Percentiles rank a stretch among this genome's conserved stretches.
These are phyloP conservation scores for Alectoris magna DNA, from an alignment of 2,797 vertebrate species.

Conservation along the genomic window DNA sequence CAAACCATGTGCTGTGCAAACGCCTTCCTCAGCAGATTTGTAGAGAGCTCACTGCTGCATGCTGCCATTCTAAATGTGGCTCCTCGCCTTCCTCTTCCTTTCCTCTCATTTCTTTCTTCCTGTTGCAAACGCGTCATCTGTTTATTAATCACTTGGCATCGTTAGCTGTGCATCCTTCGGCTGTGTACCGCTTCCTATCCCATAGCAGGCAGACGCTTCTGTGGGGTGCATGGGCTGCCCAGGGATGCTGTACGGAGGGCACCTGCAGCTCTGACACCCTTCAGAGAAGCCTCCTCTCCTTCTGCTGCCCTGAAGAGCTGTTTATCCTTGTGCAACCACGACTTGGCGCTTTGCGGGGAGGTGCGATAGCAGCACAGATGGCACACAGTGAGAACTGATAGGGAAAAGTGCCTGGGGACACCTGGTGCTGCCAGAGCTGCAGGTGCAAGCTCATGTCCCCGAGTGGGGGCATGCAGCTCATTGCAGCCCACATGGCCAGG, in stretches of 20 bases:
- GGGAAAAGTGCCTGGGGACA: neutral
- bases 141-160: neutral
- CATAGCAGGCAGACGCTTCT: too few species aligned
- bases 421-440: neutral
- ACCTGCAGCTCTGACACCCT: conserved; percentile 4
- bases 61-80: neutral
- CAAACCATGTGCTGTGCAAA: conserved; percentile 37
- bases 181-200: neutral
- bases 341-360: neutral
- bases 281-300: neutral
- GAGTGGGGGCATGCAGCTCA: rapidly evolving
- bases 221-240: neutral
- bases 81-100: neutral
- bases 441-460: neutral
- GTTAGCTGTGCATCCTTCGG: neutral
- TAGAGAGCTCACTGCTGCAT: neutral
- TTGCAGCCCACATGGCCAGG: neutral
- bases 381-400: neutral
- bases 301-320: neutral
- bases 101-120: neutral
- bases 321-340: neutral
- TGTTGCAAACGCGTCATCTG: conserved; percentile 8
- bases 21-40: conserved; percentile 68
- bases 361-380: conserved; percentile 52
- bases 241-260: neutral